Conservation (phyloP, 2,113 vertebrate genomes). For the Heterotis niloticus region DNA sequence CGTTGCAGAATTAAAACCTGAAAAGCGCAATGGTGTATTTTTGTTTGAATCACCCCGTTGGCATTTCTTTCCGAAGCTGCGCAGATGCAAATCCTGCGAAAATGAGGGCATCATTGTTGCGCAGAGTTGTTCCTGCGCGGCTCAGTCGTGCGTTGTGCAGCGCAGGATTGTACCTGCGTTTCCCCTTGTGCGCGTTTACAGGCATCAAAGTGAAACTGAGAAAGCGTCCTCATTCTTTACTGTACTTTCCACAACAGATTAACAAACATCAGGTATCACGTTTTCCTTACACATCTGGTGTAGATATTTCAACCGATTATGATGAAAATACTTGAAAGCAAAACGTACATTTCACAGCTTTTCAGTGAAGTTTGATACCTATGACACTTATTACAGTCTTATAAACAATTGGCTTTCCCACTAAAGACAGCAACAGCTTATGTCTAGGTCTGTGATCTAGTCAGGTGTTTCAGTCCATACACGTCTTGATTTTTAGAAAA, state of each 20-base stretch:
- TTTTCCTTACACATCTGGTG: too few relatives aligned
- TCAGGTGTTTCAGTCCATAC: too few relatives aligned
- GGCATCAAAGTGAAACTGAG: neutral
- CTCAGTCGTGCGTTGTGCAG: too few relatives aligned
- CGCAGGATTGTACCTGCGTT: neutral
- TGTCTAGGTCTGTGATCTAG: too few relatives aligned
- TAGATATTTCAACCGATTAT: too few relatives aligned
- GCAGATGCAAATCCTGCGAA: neutral
- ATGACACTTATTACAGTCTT: too few relatives aligned
- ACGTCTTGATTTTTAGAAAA: too few relatives aligned
- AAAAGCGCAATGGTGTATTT: neutral
- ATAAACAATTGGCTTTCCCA: too few relatives aligned
- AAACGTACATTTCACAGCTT: neutral
- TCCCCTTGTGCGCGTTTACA: neutral
- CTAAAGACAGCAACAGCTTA: too few relatives aligned
- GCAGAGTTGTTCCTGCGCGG: neutral
- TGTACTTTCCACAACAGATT: neutral
- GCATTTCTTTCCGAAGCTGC: neutral
- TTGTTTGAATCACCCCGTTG: constrained; percentile 1
- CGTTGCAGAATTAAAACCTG: neutral
- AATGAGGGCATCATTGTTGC: constrained; percentile 9
- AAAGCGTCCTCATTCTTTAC: neutral
- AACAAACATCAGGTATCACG: neutral
- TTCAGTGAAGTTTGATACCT: neutral
- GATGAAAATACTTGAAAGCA: too few relatives aligned